These are phyloP conservation scores for Lepisosteus oculatus DNA, from an alignment of 2,113 vertebrate genomes.

Conservation along the genomic window DNA sequence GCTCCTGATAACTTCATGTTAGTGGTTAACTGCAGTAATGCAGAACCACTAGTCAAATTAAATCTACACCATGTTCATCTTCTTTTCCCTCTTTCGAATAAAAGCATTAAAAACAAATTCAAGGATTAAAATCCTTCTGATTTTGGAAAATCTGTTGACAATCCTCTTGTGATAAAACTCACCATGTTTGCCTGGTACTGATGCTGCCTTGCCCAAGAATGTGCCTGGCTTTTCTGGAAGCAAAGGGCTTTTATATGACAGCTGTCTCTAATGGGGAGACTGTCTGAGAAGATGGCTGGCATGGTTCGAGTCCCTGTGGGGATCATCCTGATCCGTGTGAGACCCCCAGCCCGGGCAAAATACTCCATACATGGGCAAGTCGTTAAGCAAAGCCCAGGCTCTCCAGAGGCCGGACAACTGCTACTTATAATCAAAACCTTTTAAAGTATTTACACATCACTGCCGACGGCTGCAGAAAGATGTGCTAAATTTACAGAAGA, in stretches of 20 bases:
- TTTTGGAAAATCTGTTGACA: not conserved
- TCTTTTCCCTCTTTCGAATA: not conserved
- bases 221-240: constrained; percentile 2
- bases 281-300: constrained; percentile 17
- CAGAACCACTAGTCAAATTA: no score
- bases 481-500: constrained; percentile 11
- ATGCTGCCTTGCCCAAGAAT: constrained; percentile 17
- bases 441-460: constrained; percentile 19
- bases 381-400: constrained; percentile 21
- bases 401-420: constrained; percentile 36
- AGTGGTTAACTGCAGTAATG: no score
- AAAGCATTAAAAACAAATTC: not conserved
- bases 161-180: constrained; percentile 13
- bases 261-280: constrained; percentile 29
- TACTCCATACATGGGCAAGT: constrained; percentile 44
- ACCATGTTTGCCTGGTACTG: constrained; percentile 29
- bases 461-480: constrained; percentile 2
- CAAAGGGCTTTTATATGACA: constrained; percentile 44
- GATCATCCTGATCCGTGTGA: constrained; percentile 28
- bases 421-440: constrained; percentile 29
- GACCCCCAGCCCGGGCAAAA: constrained; percentile 23
- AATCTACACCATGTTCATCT: no score
- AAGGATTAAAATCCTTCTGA: not conserved
- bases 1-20: no score
- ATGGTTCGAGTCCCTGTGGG: constrained; percentile 7